Base-by-base conservation (phyloP, 2,888 invertebrate species). In the Hemaris fuciformis region DNA sequence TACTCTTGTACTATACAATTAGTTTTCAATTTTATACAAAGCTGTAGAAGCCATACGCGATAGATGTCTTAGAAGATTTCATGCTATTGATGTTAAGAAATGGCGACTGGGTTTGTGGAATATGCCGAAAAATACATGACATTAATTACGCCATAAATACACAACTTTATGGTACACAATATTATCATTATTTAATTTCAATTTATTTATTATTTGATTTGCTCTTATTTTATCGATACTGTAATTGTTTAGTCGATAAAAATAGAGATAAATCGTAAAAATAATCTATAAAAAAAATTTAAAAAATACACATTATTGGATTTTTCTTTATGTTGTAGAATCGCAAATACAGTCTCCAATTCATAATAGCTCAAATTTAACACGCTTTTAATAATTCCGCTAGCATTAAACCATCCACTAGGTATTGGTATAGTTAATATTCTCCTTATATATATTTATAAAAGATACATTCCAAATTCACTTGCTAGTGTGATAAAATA, bases 21-120 rank as follows among this genome's bases (percentile, higher is more conserved):
- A 53, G 53, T 61, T 64, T 62, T 66, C 61, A 27, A 64, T 67
- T 67, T 68, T 71, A 63, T 68, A 71, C 67, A 61, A 60, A 20
- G 25, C 41, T 63, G 18, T 63, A 67, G 63, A 60, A 62, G 64
- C 38, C 59, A 34, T 65, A 64, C 8, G 23, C 15, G 27, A 53
- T 59, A 46, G 57, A 41, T 38, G 31, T 31, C 45, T 22, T 53
- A 27, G 48, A 8, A 2, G 13, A 27, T 10, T 53, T 18, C 53
- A 31, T 53, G 53, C 53, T 53, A 18, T 18, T 27, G 31, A 53
- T n/a, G 46, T 53, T 53, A 53, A 0, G 31, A 10, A 53, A 53
- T 53, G 27, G 27, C 10, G 27, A 53, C 53, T 53, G 53, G 27
- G 27, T 18, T 18, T 15, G 7, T 25, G 48, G 48, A 25, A 48